Evolutionary conservation across 2,888 invertebrate species (phyloP).

Genomic region (Eledona agricola): DNA sequence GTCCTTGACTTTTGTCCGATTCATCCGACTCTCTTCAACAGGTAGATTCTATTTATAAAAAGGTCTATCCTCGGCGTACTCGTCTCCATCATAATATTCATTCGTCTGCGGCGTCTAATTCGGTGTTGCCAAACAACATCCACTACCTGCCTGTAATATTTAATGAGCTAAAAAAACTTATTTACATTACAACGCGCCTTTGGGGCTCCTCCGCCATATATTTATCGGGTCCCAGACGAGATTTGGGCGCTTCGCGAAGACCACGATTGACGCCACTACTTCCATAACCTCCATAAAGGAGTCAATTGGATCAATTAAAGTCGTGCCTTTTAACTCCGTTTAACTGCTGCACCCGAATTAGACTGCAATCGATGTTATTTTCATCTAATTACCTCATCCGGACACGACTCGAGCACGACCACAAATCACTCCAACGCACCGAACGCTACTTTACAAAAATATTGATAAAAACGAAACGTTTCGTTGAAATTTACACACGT

Average conservation of each 20-base stretch:
- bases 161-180: slow-evolving; percentile 7
- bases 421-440: too few species aligned
- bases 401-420: too few species aligned
- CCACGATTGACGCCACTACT: slow-evolving; percentile 33
- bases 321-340: slow-evolving; percentile 11
- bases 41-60: slow-evolving; percentile 50
- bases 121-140: slow-evolving; percentile 8
- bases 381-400: too few species aligned
- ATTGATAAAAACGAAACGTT: too few species aligned
- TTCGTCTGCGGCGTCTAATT: slow-evolving; percentile 9
- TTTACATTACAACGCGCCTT: background rate
- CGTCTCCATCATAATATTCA: slow-evolving; percentile 13
- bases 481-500: too few species aligned
- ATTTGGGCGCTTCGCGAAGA: background rate
- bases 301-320: slow-evolving; percentile 38
- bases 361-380: background rate
- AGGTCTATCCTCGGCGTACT: slow-evolving; percentile 10
- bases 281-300: slow-evolving; percentile 33
- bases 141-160: slow-evolving; percentile 11
- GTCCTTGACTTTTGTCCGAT: slow-evolving; percentile 4
- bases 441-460: too few species aligned
- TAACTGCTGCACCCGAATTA: slow-evolving; percentile 10
- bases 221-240: too few species aligned
- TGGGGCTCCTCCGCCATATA: too few species aligned
- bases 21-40: slow-evolving; percentile 29